Percentiles rank a stretch among this genome's conserved stretches.
These are phyloP conservation scores for Cyprinodon variegatus DNA, from an alignment of 2,113 vertebrate genomes.

Conservation along the genomic window DNA sequence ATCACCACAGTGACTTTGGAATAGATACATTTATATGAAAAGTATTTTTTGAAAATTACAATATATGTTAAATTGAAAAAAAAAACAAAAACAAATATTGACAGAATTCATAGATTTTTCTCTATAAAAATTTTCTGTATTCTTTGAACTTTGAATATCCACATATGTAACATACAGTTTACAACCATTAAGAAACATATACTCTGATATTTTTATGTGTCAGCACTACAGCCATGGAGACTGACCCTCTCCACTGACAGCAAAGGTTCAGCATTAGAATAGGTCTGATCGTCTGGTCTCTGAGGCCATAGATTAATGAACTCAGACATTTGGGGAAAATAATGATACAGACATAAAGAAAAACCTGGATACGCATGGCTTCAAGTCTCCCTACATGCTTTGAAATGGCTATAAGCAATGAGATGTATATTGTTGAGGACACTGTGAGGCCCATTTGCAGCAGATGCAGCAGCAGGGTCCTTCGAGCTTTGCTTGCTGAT, in stretches of 20 bases:
- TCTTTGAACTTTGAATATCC: too few relatives aligned
- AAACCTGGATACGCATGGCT: neutral
- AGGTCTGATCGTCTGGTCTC: slow-evolving; percentile 31
- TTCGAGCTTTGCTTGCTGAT: slow-evolving; percentile 54
- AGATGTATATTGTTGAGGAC: slow-evolving; percentile 13
- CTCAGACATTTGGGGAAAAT: slow-evolving; percentile 13
- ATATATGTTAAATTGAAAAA: too few relatives aligned
- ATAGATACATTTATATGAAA: too few relatives aligned
- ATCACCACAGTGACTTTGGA: too few relatives aligned
- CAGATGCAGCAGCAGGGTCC: slow-evolving; percentile 60
- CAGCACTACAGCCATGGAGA: neutral
- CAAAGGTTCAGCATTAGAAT: slow-evolving; percentile 27
- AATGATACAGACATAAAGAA: slow-evolving; percentile 21
- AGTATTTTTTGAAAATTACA: too few relatives aligned
- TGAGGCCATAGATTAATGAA: slow-evolving; percentile 7
- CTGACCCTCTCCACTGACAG: neutral
- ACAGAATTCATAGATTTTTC: too few relatives aligned
- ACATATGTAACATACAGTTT: too few relatives aligned
- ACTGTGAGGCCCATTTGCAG: slow-evolving; percentile 60
- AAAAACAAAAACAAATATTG: too few relatives aligned
- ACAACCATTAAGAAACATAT: too few relatives aligned
- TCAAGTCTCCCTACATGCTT: neutral
- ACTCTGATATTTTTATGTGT: neutral
- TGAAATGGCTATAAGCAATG: neutral
- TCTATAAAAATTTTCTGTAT: too few relatives aligned